Evolutionary conservation across 2,113 vertebrate genomes (phyloP), one percentile per base, ranked within the genome.

Genomic region (cat (Felis catus)): DNA sequence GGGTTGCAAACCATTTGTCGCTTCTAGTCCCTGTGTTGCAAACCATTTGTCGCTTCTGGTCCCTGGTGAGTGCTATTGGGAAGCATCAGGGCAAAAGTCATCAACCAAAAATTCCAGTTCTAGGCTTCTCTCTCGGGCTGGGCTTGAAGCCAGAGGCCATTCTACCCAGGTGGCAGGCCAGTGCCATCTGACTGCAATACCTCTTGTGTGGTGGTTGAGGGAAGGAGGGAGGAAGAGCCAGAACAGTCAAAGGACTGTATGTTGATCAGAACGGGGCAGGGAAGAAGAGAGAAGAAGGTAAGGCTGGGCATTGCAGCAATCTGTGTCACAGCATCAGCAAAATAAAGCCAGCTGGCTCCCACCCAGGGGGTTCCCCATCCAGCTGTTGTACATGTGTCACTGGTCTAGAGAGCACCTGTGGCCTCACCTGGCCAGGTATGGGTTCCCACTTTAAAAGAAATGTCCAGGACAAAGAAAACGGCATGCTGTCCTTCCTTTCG

Each of bases 51-150:
- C 95, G 45, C 45, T 45, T 96, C 94, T 73, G 63, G 81, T 95
- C 27, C 92, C 25, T 25, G 45, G 19, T 39, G 51, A 96, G 53
- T 61, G 23, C 95, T 51, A 6, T 4, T n/a, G 48, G 9, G 70
- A 93, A 90, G 45, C 0, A 1, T n/a, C 13, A 68, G 92, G 31
- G 53, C 27, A 15, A 27, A 93, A 94, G 61, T 76, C 0, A 0
- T 51, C 55, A 58, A 93, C 27, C 1, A 1, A 4, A 89, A 80
- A 91, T 89, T 66, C 78, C 48, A 92, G 48, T 89, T 93, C 63
- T 58, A 19, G 1, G 71, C 29, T 70, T 97, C 80, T 97, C 80
- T 97, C 80, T 95, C 85, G n/a, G 53, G n/a, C 79, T 89, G 41
- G 81, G 31, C 61, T 97, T 45, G 15, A 58, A 41, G 39, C 33